Evolutionary conservation across 2,113 vertebrate species (phyloP).

Genomic region (Meriones unguiculatus): DNA sequence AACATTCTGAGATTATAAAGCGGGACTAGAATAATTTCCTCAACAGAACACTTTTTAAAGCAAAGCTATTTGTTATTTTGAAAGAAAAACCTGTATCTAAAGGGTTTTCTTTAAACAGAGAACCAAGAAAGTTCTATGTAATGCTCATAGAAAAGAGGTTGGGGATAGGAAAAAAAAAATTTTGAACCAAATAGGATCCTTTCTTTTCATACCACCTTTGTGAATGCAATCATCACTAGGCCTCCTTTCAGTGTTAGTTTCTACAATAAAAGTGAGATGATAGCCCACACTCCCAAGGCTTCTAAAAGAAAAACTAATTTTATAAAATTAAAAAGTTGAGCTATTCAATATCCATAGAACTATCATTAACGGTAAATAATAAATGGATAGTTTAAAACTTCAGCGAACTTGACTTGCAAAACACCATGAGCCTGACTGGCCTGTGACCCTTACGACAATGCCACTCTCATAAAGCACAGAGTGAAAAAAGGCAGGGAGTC

Average conservation of each 20-base stretch:
- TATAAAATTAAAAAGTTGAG: slow-evolving; percentile 47
- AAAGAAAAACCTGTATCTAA: neutral
- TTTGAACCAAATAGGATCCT: neutral
- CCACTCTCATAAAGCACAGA: slow-evolving; percentile 25
- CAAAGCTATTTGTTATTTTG: slow-evolving; percentile 56
- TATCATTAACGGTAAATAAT: slow-evolving; percentile 62
- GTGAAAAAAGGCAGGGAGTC: slow-evolving; percentile 40
- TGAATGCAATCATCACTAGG: neutral
- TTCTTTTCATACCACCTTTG: neutral
- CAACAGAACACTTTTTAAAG: slow-evolving; percentile 43
- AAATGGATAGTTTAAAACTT: slow-evolving; percentile 41
- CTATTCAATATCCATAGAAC: slow-evolving; percentile 31
- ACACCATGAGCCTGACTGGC: slow-evolving; percentile 11
- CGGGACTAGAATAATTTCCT: slow-evolving; percentile 37
- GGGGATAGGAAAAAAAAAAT: neutral
- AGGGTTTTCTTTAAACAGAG: slow-evolving; percentile 36
- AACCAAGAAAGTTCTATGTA: neutral
- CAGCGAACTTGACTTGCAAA: slow-evolving; percentile 62
- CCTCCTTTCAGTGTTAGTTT: neutral
- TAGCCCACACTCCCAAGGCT: neutral
- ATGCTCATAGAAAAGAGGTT: neutral
- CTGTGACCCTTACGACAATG: neutral
- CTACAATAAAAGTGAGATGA: slow-evolving; percentile 3
- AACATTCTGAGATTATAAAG: slow-evolving; percentile 38
- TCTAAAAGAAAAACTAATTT: slow-evolving; percentile 41